phyloP scores from a whole-genome alignment of 2,888 invertebrate genomes.

The Mesochorus sp. region DNA sequence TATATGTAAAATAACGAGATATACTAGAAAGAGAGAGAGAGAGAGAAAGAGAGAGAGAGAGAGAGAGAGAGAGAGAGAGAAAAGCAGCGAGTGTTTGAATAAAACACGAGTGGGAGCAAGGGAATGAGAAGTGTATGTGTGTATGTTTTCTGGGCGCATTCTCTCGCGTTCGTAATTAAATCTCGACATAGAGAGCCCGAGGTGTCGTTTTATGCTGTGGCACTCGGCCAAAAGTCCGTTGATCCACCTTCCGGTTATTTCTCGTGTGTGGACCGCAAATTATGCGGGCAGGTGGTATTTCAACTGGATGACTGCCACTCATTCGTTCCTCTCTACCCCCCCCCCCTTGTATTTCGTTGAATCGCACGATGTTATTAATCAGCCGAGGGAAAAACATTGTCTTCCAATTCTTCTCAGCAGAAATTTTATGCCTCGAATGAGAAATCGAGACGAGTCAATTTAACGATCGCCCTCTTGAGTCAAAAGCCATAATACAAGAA shows the following conservation, averaged over 20 bases:
- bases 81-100: neutral
- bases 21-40: neutral
- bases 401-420: neutral
- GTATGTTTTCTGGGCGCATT: constrained; percentile 28
- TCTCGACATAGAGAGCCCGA: constrained; percentile 16
- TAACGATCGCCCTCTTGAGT: neutral
- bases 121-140: neutral
- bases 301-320: constrained; percentile 49
- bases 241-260: constrained; percentile 48
- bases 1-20: constrained; percentile 24
- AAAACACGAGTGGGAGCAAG: neutral
- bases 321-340: constrained; percentile 12
- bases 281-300: constrained; percentile 50
- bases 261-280: constrained; percentile 40
- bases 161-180: constrained; percentile 54
- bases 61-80: neutral
- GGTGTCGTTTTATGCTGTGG: constrained; percentile 34
- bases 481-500: neutral
- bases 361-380: constrained; percentile 51
- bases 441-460: constrained; percentile 17
- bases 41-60: neutral
- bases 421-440: neutral
- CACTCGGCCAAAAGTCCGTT: constrained; percentile 35
- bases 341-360: too few species aligned
- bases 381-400: constrained; percentile 37